Evolutionary conservation across 2,888 invertebrate genomes (phyloP), one percentile per base, ranked within the genome.

Genomic region (Nomada ferruginata): DNA sequence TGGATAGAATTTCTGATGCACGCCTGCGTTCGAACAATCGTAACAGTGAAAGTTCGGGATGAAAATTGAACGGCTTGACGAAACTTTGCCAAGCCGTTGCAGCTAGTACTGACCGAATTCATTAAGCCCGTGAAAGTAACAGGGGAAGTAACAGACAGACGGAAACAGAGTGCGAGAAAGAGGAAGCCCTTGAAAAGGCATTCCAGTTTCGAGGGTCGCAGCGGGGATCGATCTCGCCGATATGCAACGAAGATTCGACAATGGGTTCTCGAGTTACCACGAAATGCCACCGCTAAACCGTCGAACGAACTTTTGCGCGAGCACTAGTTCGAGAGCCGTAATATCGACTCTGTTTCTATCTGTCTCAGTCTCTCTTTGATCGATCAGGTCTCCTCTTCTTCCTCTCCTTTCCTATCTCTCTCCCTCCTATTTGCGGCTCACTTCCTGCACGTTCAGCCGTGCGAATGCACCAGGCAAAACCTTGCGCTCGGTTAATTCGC

Each of bases 401-500:
- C 11, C 18, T 36, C 36, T 18, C 29, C 29, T 7, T 26, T 15
- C 29, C 74, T 76, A 59, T 82, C 72, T 65, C 77, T 53, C 26
- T 50, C 42, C 42, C 63, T 60, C 68, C 77, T 68, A 9, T 72
- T 63, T 65, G 72, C 53, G 71, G 76, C 82, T 87, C 82, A 76
- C 82, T 82, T 79, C 78, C 75, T 85, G 80, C 82, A 88, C 81
- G 79, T 87, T 85, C 86, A 80, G 77, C 82, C 79, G 76, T 79
- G 73, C 84, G 82, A 79, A 83, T 83, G 80, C 80, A 74, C 70
- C 59, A 59, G 72, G 76, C 66, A 78, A 83, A 85, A 78, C 80
- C 79, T 85, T 71, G 78, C 85, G 76, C 83, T 85, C 83, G 80
- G 80, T 85, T 85, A 85, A 85, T 85, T 83, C 83, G 78, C 66